These are phyloP conservation scores for Chironomus tentans DNA, from an alignment of 2,888 invertebrate genomes.

Conservation along the genomic window DNA sequence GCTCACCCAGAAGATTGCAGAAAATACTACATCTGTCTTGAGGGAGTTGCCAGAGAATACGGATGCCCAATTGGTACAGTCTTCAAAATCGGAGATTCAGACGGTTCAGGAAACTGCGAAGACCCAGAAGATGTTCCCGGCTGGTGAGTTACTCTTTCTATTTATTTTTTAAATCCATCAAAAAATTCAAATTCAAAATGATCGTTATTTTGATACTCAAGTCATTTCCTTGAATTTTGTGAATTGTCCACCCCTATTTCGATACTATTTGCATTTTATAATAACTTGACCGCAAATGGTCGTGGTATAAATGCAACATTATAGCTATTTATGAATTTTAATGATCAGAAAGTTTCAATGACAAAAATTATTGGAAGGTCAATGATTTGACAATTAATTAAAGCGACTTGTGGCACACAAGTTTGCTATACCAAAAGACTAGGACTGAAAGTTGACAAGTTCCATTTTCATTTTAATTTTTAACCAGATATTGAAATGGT, in stretches of 20 bases:
- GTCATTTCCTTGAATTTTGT: neutral
- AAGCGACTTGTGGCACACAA: no score
- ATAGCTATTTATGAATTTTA: no score
- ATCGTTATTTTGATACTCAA: neutral
- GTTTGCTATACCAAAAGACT: no score
- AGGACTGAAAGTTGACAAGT: no score
- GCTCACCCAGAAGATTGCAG: slow-evolving; percentile 91
- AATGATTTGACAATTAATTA: no score
- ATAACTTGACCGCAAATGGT: no score
- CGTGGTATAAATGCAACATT: no score
- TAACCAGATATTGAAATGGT: no score
- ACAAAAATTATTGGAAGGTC: no score
- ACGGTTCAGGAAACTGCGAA: slow-evolving; percentile 87
- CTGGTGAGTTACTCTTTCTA: slow-evolving; percentile 60
- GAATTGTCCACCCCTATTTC: neutral
- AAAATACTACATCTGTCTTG: slow-evolving; percentile 90
- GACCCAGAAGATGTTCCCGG: slow-evolving; percentile 93
- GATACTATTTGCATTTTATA: neutral
- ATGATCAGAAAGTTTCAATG: no score
- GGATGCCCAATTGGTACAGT: slow-evolving; percentile 94
- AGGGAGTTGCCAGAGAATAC: slow-evolving; percentile 84
- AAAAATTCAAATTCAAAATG: neutral
- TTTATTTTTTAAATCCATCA: slow-evolving; percentile 19
- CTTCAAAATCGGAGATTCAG: slow-evolving; percentile 85
- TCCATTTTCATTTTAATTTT: no score